Evolutionary conservation across 1,140 invertebrate species (phyloP).

Genomic region (Pseudomyrmex pallidus): DNA sequence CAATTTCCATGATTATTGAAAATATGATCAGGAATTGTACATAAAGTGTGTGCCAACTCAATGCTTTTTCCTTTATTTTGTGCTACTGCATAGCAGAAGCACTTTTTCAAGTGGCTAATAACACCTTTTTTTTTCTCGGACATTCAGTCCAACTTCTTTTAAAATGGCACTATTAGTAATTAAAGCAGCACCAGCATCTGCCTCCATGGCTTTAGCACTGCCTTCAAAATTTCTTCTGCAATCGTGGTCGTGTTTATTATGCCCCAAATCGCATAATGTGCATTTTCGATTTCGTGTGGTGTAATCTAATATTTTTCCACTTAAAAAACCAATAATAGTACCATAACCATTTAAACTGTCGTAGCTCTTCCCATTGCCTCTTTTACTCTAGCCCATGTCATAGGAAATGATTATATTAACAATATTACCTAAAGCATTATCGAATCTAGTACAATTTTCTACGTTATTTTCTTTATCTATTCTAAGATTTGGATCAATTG

Average conservation of each 20-base stretch:
- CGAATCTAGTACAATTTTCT: too few species aligned
- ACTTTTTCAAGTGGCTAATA: too few species aligned
- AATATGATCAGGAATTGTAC: too few species aligned
- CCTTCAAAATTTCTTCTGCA: not conserved
- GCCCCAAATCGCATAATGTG: not conserved
- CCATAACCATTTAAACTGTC: not conserved
- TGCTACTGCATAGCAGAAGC: too few species aligned
- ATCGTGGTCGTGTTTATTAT: not conserved
- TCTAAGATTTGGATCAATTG: too few species aligned
- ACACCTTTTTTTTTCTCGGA: not conserved
- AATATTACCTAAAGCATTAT: too few species aligned
- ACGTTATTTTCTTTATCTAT: too few species aligned
- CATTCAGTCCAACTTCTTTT: not conserved
- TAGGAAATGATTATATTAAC: not conserved
- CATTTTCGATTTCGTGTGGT: not conserved
- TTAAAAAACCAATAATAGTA: not conserved
- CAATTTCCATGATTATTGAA: too few species aligned
- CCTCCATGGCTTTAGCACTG: not conserved
- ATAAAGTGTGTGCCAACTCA: too few species aligned
- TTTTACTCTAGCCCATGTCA: slow-evolving; percentile 1
- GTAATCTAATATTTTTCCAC: not conserved
- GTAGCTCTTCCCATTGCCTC: not conserved
- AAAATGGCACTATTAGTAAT: not conserved
- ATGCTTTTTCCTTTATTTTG: too few species aligned
- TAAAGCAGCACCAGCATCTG: not conserved